Evolutionary conservation across 2,797 vertebrate genomes (phyloP), one percentile per base, ranked within the genome.

Genomic region (Salmo trutta): DNA sequence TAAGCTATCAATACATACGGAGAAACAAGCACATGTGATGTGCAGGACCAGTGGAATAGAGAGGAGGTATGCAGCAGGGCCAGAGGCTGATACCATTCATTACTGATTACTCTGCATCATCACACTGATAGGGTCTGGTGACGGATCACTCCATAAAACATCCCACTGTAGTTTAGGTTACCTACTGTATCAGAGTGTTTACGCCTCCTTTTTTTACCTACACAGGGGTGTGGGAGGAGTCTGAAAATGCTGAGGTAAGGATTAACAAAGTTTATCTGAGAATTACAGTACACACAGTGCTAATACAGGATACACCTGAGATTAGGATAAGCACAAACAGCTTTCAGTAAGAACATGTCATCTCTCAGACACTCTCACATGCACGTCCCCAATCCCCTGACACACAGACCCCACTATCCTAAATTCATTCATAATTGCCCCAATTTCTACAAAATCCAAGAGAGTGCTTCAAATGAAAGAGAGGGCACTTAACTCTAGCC

Each of bases 281-380:
- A 21, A 6, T 71, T 59, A 59, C 41, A 47, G 16, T 6, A 16
- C 36, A 41, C 33, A 71, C 3, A 19, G 4, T 17, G 24, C 6
- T 31, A 24, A 81, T 89, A 90, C 88, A 88, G 56, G 92, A 91
- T 87, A 93, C 83, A 88, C 82, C 80, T 85, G 76, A 82, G 88
- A 90, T 86, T 81, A 85, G 51, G 83, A 19, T 77, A 29, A 17
- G 65, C 74, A 82, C 83, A 86, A 88, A 81, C 85, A 67, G 86
- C 86, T 88, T 82, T 79, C 75, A 64, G 51, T 36, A 54, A 81
- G 29, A 62, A 16, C 29, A 8, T 74, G 10, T 62, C 31, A n/a
- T 5, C 33, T 70, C 36, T 47, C 68, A 1, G 17, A 21, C 68
- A 15, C 65, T 72, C 5, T 29, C 77, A 14, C 41, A 72, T 77